These are phyloP conservation scores for Meteorus cinctellus DNA, from an alignment of 2,888 invertebrate genomes.

Conservation along the genomic window DNA sequence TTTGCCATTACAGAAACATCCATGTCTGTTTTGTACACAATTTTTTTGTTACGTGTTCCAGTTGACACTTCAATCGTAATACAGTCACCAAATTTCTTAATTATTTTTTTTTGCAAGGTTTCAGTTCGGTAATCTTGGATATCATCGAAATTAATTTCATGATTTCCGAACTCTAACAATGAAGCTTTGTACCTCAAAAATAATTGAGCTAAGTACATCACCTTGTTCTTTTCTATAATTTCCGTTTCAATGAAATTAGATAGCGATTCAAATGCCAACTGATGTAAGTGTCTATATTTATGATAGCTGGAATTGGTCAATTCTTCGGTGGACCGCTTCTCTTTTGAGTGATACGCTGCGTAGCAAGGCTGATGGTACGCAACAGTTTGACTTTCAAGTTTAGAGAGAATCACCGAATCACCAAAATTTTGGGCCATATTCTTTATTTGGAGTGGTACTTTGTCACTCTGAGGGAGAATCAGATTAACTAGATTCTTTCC, in stretches of 20 bases:
- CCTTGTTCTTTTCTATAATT: slow-evolving; percentile 51
- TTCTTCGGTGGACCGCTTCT: slow-evolving; percentile 23
- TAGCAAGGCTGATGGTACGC: slow-evolving; percentile 30
- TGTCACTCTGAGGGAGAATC: neutral
- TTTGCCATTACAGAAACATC: slow-evolving; percentile 55
- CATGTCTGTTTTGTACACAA: slow-evolving; percentile 57
- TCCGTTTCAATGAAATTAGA: neutral
- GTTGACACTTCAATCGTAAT: slow-evolving; percentile 54
- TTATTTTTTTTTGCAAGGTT: slow-evolving; percentile 55
- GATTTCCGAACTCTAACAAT: slow-evolving; percentile 56
- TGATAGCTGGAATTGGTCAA: neutral
- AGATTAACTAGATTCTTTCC: slow-evolving; percentile 6
- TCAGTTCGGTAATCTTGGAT: slow-evolving; percentile 56
- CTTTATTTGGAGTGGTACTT: slow-evolving; percentile 16
- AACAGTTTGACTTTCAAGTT: slow-evolving; percentile 20
- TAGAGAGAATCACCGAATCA: neutral
- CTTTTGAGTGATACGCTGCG: slow-evolving; percentile 9
- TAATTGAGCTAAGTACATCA: slow-evolving; percentile 49
- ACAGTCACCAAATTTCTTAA: slow-evolving; percentile 55
- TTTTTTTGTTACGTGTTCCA: slow-evolving; percentile 50
- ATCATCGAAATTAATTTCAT: slow-evolving; percentile 52
- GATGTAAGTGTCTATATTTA: slow-evolving; percentile 10
- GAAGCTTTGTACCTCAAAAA: slow-evolving; percentile 51
- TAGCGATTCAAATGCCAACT: slow-evolving; percentile 28
- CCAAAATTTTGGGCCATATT: neutral